A percentile compares a stretch with the other conserved stretches of the same genome.
phyloP scores from a whole-genome alignment of 2,113 vertebrate species.

The Narcine bancroftii region DNA sequence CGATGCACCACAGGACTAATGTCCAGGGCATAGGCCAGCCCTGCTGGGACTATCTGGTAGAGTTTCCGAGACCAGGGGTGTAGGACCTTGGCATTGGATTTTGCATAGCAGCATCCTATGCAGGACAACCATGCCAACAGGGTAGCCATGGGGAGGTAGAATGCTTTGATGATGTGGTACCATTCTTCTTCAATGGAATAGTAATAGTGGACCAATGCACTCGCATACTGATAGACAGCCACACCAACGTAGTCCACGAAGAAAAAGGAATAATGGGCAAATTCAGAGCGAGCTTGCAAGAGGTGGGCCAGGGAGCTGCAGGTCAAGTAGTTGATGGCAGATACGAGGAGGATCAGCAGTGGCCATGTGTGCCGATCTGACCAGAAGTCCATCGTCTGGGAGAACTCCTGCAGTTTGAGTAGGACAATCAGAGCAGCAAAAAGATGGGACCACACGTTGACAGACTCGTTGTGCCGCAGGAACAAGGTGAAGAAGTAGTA shows the following conservation, averaged over 20 bases:
- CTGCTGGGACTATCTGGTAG: slow-evolving; percentile 83
- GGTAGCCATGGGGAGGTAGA: slow-evolving; percentile 70
- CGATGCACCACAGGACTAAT: slow-evolving; percentile 86
- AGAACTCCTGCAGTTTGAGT: slow-evolving; percentile 69
- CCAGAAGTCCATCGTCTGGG: slow-evolving; percentile 69
- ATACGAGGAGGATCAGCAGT: slow-evolving; percentile 72
- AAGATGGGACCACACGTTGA: slow-evolving; percentile 89
- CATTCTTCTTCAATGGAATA: slow-evolving; percentile 75
- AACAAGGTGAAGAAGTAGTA: slow-evolving; percentile 87
- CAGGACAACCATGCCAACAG: slow-evolving; percentile 87
- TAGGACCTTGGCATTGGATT: slow-evolving; percentile 61
- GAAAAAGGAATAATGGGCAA: slow-evolving; percentile 89
- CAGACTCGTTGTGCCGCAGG: slow-evolving; percentile 83
- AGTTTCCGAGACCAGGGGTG: slow-evolving; percentile 60
- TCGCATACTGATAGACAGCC: slow-evolving; percentile 83
- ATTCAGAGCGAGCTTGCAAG: slow-evolving; percentile 85
- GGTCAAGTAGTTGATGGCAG: slow-evolving; percentile 77
- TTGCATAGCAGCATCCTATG: slow-evolving; percentile 82
- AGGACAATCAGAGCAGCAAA: slow-evolving; percentile 69
- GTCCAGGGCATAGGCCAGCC: slow-evolving; percentile 79
- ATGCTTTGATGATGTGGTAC: slow-evolving; percentile 59
- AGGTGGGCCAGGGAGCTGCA: slow-evolving; percentile 85
- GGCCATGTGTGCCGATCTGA: slow-evolving; percentile 77
- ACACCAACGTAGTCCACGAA: slow-evolving; percentile 93
- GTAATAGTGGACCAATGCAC: slow-evolving; percentile 80